Conservation (phyloP, 2,797 vertebrate genomes). For the Pteropus rufus region DNA sequence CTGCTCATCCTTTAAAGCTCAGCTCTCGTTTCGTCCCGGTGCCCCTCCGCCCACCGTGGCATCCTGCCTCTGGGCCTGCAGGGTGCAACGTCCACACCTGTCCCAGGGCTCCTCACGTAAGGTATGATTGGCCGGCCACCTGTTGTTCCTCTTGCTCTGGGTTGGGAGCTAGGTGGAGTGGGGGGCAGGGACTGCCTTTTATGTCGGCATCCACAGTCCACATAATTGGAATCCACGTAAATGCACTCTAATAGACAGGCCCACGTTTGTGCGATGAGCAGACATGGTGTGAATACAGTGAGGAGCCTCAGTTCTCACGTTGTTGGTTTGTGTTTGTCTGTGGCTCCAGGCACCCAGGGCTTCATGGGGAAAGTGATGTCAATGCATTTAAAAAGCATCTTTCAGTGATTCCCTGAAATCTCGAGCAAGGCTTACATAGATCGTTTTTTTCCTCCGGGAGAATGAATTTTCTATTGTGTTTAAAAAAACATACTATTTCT, state of each 20-base stretch:
- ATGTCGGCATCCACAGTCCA: neutral
- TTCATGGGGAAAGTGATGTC: neutral
- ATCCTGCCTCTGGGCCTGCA: neutral
- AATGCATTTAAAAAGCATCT: neutral
- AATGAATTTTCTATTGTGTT: neutral
- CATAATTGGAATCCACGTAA: no score
- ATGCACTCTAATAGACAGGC: neutral
- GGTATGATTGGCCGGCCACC: neutral
- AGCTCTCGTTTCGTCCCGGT: neutral
- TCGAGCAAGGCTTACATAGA: neutral
- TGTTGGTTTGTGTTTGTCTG: neutral
- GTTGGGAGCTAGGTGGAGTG: neutral
- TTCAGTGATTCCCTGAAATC: neutral
- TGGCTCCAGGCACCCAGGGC: neutral
- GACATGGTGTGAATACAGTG: rapidly evolving
- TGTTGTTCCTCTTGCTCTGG: neutral
- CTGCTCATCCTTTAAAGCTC: neutral
- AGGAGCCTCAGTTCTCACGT: neutral
- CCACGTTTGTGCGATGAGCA: neutral
- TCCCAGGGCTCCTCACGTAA: neutral
- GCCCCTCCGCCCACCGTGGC: no score
- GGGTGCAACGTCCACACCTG: neutral
- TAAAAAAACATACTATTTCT: neutral
- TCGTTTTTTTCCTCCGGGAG: neutral
- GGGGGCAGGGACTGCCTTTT: neutral